phyloP scores from a whole-genome alignment of 30 jellyfish, hydroid and myxozoan species.

The Aurelia aurita complex sp. Pacific region DNA sequence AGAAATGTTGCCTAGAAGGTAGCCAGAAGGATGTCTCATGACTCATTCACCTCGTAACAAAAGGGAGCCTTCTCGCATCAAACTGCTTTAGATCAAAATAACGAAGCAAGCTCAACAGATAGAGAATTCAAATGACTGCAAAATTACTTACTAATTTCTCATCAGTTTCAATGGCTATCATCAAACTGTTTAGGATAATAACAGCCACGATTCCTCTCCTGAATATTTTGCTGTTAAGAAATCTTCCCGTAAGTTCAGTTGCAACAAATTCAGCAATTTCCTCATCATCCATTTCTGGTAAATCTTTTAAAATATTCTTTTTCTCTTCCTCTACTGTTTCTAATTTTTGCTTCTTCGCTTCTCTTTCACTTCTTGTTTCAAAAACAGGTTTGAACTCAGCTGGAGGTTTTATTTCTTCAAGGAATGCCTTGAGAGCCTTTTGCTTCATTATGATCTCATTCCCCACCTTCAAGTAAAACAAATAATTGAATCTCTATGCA shows the following conservation, averaged over 20 bases:
- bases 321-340: constrained; percentile 53
- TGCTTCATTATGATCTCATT: constrained; percentile 35
- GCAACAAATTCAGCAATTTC: constrained; percentile 84
- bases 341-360: constrained; percentile 13
- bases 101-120: too few species aligned
- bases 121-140: too few species aligned
- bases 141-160: constrained; percentile 65
- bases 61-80: too few species aligned
- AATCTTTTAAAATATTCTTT: constrained; percentile 43
- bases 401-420: constrained; percentile 50
- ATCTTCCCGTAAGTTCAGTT: constrained; percentile 82
- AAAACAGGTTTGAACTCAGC: constrained; percentile 50
- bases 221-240: constrained; percentile 68
- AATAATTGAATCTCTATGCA: background rate
- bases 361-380: constrained; percentile 39
- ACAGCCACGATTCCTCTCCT: constrained; percentile 77
- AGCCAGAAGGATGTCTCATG: too few species aligned
- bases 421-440: constrained; percentile 17
- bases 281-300: constrained; percentile 79
- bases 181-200: constrained; percentile 78
- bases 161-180: constrained; percentile 88
- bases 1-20: too few species aligned
- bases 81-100: too few species aligned
- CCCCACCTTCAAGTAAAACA: constrained; percentile 28
- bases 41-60: too few species aligned